Evolutionary conservation across 2,888 invertebrate species (phyloP), one percentile per base, ranked within the genome.

Genomic region (Calameuta idolon): DNA sequence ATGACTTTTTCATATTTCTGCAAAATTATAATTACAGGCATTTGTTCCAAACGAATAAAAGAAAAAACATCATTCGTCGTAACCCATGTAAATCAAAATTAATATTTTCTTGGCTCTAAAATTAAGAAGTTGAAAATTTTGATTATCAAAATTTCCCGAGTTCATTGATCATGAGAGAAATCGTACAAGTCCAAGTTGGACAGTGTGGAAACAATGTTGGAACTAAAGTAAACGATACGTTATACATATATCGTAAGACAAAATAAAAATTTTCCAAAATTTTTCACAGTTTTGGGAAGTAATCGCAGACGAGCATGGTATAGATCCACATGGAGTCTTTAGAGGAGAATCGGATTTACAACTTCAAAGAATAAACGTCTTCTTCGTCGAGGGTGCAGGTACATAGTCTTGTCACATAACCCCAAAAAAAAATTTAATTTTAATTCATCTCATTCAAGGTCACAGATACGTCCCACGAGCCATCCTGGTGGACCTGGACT

Each of bases 191-290:
- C 87, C 96, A 96, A 92, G 95, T 95, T 80, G 97, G 97, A 80
- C 97, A 97, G 92, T 97, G 97, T 91, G 97, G 97, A 83, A 97
- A 97, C 92, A 96, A 96, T 93, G 96, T 96, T 90, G 96, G 96
- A 83, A 93, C 94, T 73, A 94, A 94, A 94, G 95, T 95, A 92
- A 88, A 84, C 77, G 5, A 33, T 15, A 34, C 15, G 12, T 34
- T 34, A 31, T 15, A 71, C 31, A 12, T 23, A 23, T 23, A 23
- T 55, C 23, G 55, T 55, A 23, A 1, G 55, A 55, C 0, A 23
- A 55, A 5, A 5, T 12, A 55, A 15, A 15, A 77, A 75, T 73
- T 69, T n/a, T 35, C 30, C 30, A 11, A n/a, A 69, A 68, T 83
- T 83, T 85, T 86, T 93, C 92, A 85, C 92, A 95, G 95, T 95